Evolutionary conservation across 1,140 invertebrate species (phyloP), one percentile per base, ranked within the genome.

Genomic region (Coptotermes formosanus): DNA sequence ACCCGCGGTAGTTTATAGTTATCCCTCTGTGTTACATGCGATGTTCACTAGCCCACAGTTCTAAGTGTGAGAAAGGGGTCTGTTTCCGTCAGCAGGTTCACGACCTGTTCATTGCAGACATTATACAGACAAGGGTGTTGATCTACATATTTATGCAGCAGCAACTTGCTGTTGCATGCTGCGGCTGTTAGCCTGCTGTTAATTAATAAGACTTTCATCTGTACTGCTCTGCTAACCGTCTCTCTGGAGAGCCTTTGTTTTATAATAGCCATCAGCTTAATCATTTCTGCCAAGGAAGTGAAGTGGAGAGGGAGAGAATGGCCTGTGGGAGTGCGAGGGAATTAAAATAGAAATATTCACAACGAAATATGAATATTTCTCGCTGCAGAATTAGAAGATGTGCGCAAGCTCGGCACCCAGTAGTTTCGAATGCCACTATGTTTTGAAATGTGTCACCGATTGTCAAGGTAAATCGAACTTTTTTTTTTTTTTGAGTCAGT

Each of bases 71-170:
- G 45, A 48, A 48, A 16, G 45, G 45, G 45, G 45, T 16, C 9
- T 16, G 7, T 48, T 48, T 48, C 11, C 45, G 14, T 48, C 9
- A 48, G 9, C 3, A 48, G 11, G 45, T 16, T 48, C 14, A 48
- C 45, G 14, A 48, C 45, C 0, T 3, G 45, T 7, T 9, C 14
- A 16, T 16, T 48, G 2, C 45, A 48, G 45, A 7, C 45, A 48
- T 9, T 48, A 48, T 12, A 48, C 9, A 12, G 7, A 16, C 11
- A 48, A 48, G 0, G 1, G 1, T 12, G 59, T 8, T 75, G 64
- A n/a, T 75, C 64, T 75, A 75, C 64, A 75, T 75, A 75, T 75
- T 75, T 75, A 75, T 16, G 30, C 64, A 75, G 14, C n/a, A 64
- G n/a, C 64, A 30, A 75, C 64, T 30, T 8, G 6, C 11, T 75